Conservation (phyloP, 1,140 invertebrate genomes). For the Diprion similis region DNA sequence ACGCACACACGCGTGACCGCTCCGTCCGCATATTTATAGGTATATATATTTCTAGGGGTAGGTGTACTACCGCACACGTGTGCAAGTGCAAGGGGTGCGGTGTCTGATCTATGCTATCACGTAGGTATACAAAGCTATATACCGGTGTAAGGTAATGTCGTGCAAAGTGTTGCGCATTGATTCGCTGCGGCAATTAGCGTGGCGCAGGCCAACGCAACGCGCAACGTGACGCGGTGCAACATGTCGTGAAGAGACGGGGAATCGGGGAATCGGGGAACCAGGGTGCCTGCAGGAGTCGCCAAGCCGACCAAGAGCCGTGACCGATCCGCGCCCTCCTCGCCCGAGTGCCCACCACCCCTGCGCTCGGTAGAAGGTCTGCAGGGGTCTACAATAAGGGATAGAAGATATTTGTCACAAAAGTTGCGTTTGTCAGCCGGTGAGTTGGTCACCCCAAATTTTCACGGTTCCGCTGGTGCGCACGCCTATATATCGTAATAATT, state of each 20-base stretch:
- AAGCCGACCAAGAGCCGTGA: constrained; percentile 57
- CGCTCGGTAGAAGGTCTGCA: constrained; percentile 35
- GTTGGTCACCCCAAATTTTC: constrained; percentile 55
- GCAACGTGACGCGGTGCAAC: background rate
- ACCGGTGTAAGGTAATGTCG: background rate
- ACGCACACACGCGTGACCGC: background rate
- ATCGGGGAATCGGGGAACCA: constrained; percentile 12
- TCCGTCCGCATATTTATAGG: background rate
- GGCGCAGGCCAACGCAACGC: background rate
- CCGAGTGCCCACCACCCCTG: constrained; percentile 21
- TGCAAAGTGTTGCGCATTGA: constrained; percentile 7
- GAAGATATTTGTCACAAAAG: constrained; percentile 26
- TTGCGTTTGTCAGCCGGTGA: constrained; percentile 33
- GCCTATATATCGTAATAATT: constrained; percentile 60
- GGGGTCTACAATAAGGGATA: constrained; percentile 24
- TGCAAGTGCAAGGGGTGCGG: too few relatives aligned
- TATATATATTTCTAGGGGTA: background rate
- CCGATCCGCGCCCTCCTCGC: constrained; percentile 57
- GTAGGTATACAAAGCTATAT: background rate
- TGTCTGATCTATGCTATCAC: background rate
- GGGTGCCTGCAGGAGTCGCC: constrained; percentile 38
- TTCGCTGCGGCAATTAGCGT: constrained; percentile 3
- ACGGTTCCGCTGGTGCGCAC: constrained; percentile 56
- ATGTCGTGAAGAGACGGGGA: background rate
- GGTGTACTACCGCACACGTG: too few relatives aligned